Evolutionary conservation across 2,888 invertebrate species (phyloP), one percentile per base, ranked within the genome.

Genomic region (Eudasyphora cyanicolor): DNA sequence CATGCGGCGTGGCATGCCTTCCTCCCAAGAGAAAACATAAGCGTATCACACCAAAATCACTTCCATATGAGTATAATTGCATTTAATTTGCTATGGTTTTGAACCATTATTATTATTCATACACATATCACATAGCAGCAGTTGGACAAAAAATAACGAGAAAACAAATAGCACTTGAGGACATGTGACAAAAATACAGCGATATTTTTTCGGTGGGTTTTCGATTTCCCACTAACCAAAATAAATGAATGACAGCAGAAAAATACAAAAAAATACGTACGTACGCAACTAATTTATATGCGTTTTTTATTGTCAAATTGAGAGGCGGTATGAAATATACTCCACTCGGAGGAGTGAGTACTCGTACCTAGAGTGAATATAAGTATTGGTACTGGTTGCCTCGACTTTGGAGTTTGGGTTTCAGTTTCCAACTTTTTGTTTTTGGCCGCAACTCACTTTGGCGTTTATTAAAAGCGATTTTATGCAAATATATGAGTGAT

Each of bases 401-500:
- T n/a, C n/a, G n/a, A n/a, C n/a, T n/a, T 35, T 32, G 21, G 21
- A 19, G 62, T 54, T 54, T n/a, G n/a, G 35, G 62, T 62, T 32
- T 32, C 29, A 21, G 27, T 12, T 51, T n/a, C 7, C 19, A 51
- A 8, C 8, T 57, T 57, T 24, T 24, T 19, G 21, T 24, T 21
- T 57, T 57, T 17, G 35, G 35, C 19, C 7, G 5, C 38, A 19
- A 0, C 7, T 64, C 19, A 17, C 17, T 10, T 60, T 76, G 67
- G 54, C 73, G 64, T 75, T 78, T 77, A 80, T 78, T 78, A 76
- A 78, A 81, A 24, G 67, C 49, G 51, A 64, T 78, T 83, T 84
- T 84, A 81, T 84, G 84, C 76, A 84, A 84, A 84, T 79, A 80
- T 64, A 75, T 80, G 80, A 71, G 64, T 73, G 70, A 60, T 77